Evolutionary conservation across 2,113 vertebrate genomes (phyloP).

Genomic region (Oryzias javanicus): DNA sequence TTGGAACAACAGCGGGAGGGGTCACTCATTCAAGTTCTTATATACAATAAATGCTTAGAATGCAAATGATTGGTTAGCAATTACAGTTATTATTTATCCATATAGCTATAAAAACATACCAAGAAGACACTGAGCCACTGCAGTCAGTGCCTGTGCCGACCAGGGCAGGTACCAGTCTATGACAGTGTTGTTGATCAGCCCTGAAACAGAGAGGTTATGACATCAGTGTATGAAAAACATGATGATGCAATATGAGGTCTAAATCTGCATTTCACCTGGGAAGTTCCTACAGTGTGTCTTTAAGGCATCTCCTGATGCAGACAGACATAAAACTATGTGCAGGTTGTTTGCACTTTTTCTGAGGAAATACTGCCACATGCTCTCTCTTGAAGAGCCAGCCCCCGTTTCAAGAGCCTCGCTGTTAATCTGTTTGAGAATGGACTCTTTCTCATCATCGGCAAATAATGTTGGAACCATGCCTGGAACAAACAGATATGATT

Average conservation of each 20-base stretch:
- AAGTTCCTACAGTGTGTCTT: conserved; percentile 94
- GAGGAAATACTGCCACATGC: conserved; percentile 92
- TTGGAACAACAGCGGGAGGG: no score
- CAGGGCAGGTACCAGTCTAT: conserved; percentile 98
- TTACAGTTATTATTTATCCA: no score
- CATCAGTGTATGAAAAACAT: conserved; percentile 8
- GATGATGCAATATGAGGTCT: not conserved
- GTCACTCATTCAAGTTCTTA: no score
- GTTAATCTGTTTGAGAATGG: conserved; percentile 80
- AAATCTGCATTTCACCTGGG: conserved; percentile 79
- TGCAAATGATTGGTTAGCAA: no score
- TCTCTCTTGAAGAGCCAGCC: conserved; percentile 83
- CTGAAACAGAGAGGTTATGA: conserved; percentile 58
- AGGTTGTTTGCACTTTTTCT: conserved; percentile 91
- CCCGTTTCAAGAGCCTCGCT: conserved; percentile 85
- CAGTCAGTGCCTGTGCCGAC: conserved; percentile 88
- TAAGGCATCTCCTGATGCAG: conserved; percentile 87
- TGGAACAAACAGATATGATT: conserved; percentile 44
- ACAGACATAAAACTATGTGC: conserved; percentile 93
- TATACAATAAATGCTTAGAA: no score
- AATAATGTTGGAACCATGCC: conserved; percentile 95
- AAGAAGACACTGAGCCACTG: conserved; percentile 88
- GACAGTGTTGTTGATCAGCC: conserved; percentile 94
- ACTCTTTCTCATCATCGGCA: conserved; percentile 90
- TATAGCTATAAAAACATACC: conserved; percentile 67